Evolutionary conservation across 2,113 vertebrate genomes (phyloP).

Genomic region (Malurus cyaneus): DNA sequence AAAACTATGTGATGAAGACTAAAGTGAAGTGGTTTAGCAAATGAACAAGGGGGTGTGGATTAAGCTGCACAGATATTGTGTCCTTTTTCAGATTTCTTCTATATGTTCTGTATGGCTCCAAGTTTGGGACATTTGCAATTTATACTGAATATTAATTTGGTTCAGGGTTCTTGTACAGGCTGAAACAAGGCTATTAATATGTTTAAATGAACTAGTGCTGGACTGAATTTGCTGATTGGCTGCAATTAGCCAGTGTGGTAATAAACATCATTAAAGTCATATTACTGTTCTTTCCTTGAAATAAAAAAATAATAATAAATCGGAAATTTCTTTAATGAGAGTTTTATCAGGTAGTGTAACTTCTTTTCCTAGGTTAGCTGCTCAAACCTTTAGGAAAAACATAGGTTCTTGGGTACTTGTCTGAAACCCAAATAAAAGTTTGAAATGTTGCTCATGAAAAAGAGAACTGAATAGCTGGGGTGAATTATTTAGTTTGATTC

Average conservation of each 20-base stretch:
- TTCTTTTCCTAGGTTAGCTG: neutral
- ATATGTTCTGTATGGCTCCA: neutral
- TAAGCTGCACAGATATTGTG: neutral
- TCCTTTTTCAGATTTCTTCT: neutral
- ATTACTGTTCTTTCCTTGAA: neutral
- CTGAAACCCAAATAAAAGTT: neutral
- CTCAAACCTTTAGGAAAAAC: neutral
- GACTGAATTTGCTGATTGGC: neutral
- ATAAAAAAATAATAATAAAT: neutral
- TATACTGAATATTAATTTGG: neutral
- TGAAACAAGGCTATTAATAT: neutral
- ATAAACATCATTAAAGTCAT: neutral
- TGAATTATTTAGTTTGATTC: neutral
- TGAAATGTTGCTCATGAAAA: neutral
- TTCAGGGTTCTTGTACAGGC: neutral
- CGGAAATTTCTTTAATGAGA: neutral
- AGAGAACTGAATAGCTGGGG: neutral
- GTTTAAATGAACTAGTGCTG: neutral
- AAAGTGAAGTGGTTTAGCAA: neutral
- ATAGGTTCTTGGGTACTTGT: neutral
- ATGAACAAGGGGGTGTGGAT: neutral
- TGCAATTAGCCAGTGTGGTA: neutral
- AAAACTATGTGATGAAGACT: neutral
- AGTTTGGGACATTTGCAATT: neutral
- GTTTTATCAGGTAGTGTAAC: neutral